Conservation (phyloP, 2,888 invertebrate species). For the Acanthosoma haemorrhoidale region DNA sequence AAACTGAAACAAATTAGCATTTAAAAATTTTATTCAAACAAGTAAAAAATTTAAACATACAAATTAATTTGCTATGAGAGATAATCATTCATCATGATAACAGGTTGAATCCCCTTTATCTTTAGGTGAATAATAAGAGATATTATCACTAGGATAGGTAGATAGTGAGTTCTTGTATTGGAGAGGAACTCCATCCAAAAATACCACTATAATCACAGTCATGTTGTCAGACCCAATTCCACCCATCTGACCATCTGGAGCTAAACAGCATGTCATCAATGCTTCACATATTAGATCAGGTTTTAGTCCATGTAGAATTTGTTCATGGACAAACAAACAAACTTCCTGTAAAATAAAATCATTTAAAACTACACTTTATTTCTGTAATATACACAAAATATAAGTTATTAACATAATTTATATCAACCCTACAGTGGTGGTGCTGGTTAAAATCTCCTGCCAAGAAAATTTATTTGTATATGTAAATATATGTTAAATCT, state of each 20-base stretch:
- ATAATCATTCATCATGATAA: not conserved
- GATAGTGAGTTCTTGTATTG: slow-evolving; percentile 35
- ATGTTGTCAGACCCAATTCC: slow-evolving; percentile 98
- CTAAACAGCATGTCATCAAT: slow-evolving; percentile 88
- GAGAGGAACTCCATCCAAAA: slow-evolving; percentile 52
- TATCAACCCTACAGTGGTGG: no score
- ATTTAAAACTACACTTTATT: not conserved
- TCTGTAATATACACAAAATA: not conserved
- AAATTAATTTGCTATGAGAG: not conserved
- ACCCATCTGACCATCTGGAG: slow-evolving; percentile 94
- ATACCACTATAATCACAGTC: slow-evolving; percentile 88
- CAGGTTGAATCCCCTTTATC: not conserved
- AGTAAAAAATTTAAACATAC: not conserved
- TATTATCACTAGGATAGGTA: not conserved
- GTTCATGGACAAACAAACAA: slow-evolving; percentile 77
- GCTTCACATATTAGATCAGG: slow-evolving; percentile 95
- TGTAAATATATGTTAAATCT: no score
- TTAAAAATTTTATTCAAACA: not conserved
- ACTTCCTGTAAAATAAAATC: slow-evolving; percentile 59
- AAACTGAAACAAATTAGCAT: not conserved
- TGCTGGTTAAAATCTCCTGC: no score
- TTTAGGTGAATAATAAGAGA: not conserved
- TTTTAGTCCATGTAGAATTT: slow-evolving; percentile 74
- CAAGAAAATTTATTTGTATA: no score
- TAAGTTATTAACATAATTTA: no score